phyloP scores from a whole-genome alignment of 2,113 vertebrate species.

The Zapus hudsonius region DNA sequence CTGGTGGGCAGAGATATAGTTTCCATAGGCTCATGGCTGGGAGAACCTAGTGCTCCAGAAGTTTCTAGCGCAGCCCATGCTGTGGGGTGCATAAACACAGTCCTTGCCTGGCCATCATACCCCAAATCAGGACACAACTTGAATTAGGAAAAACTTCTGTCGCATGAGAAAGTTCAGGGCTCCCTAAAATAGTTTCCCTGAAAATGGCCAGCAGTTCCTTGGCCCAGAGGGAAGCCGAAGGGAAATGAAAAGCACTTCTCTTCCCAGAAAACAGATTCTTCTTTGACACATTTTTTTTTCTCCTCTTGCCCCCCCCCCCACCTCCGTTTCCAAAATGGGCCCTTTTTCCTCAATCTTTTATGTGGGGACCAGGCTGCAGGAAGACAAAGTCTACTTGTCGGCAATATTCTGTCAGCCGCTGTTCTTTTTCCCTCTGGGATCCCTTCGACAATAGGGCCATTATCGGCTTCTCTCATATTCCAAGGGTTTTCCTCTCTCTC shows the following conservation, averaged over 20 bases:
- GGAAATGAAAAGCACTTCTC: slow-evolving; percentile 27
- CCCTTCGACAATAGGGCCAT: slow-evolving; percentile 79
- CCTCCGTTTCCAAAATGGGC: neutral
- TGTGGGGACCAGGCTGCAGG: slow-evolving; percentile 57
- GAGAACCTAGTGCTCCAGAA: neutral
- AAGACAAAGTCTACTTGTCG: slow-evolving; percentile 82
- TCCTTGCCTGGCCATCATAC: neutral
- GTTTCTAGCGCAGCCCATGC: no score
- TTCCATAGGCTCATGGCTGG: neutral
- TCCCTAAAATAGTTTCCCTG: slow-evolving; percentile 22
- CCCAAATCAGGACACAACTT: neutral
- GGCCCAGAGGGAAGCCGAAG: neutral
- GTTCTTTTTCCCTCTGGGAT: slow-evolving; percentile 40
- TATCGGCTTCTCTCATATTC: slow-evolving; percentile 66
- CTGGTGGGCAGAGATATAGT: accelerated
- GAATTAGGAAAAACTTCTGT: neutral
- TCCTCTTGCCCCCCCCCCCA: neutral
- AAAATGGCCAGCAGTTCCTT: neutral
- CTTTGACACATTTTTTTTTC: slow-evolving; percentile 70
- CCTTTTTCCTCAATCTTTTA: slow-evolving; percentile 62
- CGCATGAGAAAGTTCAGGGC: neutral
- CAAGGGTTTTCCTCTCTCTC: slow-evolving; percentile 27
- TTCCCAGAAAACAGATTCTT: slow-evolving; percentile 75
- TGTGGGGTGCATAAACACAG: accelerated
- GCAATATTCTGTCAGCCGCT: slow-evolving; percentile 60